These are phyloP conservation scores for Polietes domitor DNA, from an alignment of 2,888 invertebrate genomes.

Conservation along the genomic window DNA sequence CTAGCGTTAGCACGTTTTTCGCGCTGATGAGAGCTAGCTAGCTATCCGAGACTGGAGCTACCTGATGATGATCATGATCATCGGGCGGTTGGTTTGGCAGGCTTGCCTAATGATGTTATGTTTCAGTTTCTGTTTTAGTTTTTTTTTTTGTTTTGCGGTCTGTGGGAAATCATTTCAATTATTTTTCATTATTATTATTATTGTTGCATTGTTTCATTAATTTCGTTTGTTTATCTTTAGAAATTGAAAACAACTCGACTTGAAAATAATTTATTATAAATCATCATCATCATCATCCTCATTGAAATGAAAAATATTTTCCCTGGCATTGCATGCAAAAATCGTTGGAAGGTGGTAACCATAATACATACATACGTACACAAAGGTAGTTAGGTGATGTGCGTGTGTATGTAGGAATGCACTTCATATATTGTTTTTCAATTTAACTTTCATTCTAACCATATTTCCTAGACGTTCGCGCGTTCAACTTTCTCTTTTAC, in stretches of 20 bases:
- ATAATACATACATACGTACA: too few species aligned
- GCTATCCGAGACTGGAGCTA: too few species aligned
- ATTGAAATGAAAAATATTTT: slow-evolving; percentile 37
- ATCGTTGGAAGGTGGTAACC: not conserved
- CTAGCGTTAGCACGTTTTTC: slow-evolving; percentile 54
- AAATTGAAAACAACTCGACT: slow-evolving; percentile 7
- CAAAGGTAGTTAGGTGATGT: not conserved
- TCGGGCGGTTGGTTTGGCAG: not conserved
- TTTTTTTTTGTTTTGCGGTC: slow-evolving; percentile 27
- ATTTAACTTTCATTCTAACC: slow-evolving; percentile 65
- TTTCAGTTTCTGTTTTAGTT: slow-evolving; percentile 23
- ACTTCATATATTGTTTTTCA: slow-evolving; percentile 8
- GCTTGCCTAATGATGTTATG: not conserved
- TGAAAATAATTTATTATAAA: slow-evolving; percentile 39
- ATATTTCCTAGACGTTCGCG: slow-evolving; percentile 28
- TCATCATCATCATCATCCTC: too few species aligned
- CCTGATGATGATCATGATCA: not conserved
- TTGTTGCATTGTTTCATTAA: slow-evolving; percentile 18
- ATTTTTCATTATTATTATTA: slow-evolving; percentile 47
- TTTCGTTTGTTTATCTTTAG: slow-evolving; percentile 33
- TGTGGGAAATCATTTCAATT: slow-evolving; percentile 57
- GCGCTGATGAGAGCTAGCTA: not conserved
- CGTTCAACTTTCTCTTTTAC: slow-evolving; percentile 58
- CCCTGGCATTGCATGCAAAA: slow-evolving; percentile 56
- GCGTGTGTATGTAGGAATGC: not conserved